Conservation (phyloP, 1,140 invertebrate genomes). For the Drosophila arizonae region DNA sequence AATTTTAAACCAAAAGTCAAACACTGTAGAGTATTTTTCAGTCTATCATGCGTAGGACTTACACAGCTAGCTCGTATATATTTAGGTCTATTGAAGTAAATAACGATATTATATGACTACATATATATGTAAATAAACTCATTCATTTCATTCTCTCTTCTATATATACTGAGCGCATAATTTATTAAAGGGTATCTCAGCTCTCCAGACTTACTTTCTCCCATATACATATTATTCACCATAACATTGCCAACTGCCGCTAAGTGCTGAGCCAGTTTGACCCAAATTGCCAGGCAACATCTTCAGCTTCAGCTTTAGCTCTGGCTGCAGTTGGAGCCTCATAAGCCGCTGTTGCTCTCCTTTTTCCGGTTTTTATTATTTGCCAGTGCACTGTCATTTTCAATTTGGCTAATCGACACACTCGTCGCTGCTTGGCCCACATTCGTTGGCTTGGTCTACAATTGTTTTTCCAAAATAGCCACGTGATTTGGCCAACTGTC, state of each 20-base stretch:
- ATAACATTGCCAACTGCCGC: background rate
- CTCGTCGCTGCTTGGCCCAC: conserved; percentile 17
- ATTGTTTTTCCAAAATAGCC: conserved; percentile 65
- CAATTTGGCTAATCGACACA: conserved; percentile 76
- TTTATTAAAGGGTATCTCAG: background rate
- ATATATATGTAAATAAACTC: too few relatives aligned
- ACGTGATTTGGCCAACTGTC: conserved; percentile 58
- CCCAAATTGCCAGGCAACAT: conserved; percentile 29
- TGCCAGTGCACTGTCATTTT: conserved; percentile 62
- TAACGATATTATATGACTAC: too few relatives aligned
- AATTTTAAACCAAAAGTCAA: too few relatives aligned
- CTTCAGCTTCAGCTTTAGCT: background rate
- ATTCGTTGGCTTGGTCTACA: conserved; percentile 26
- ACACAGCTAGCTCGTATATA: too few relatives aligned
- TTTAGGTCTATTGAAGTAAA: too few relatives aligned
- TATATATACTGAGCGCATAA: too few relatives aligned
- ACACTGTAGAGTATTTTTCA: too few relatives aligned
- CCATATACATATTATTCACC: background rate
- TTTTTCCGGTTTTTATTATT: conserved; percentile 29
- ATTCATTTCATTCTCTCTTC: too few relatives aligned
- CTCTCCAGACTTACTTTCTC: background rate
- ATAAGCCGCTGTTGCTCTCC: conserved; percentile 50
- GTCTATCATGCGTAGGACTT: too few relatives aligned
- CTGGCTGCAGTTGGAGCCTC: background rate
- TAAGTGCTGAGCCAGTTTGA: conserved; percentile 9